Conservation (phyloP, 2,888 invertebrate species). For the Andrena trimmerana region DNA sequence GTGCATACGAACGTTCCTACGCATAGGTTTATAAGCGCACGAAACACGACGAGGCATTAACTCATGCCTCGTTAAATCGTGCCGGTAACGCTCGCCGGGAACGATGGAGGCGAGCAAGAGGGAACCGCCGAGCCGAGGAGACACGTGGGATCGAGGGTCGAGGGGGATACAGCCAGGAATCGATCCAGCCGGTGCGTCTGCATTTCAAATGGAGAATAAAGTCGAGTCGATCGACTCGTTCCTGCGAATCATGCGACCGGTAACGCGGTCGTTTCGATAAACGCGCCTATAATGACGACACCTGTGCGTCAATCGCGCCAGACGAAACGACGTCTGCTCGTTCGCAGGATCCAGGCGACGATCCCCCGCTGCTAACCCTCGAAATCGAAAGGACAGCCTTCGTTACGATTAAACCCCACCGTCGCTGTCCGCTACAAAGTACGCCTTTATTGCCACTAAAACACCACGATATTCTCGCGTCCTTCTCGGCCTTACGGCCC, state of each 20-base stretch:
- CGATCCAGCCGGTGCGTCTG: slow-evolving; percentile 26
- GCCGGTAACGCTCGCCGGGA: slow-evolving; percentile 28
- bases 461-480: slow-evolving; percentile 57
- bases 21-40: slow-evolving; percentile 60
- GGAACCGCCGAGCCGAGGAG: slow-evolving; percentile 34
- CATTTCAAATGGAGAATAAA: slow-evolving; percentile 44
- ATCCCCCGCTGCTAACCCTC: not conserved
- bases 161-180: slow-evolving; percentile 19
- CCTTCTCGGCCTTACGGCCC: slow-evolving; percentile 55
- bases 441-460: slow-evolving; percentile 47
- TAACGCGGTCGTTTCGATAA: slow-evolving; percentile 24
- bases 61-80: slow-evolving; percentile 72
- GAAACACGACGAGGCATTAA: slow-evolving; percentile 64
- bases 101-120: slow-evolving; percentile 28
- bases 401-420: slow-evolving; percentile 54
- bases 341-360: not conserved
- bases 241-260: slow-evolving; percentile 8
- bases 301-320: no score
- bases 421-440: slow-evolving; percentile 61
- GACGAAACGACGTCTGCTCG: no score
- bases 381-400: not conserved
- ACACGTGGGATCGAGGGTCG: slow-evolving; percentile 15
- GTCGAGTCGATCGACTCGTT: slow-evolving; percentile 34
- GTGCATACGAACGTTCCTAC: slow-evolving; percentile 34
- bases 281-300: slow-evolving; percentile 11